Base-by-base conservation (phyloP, 2,797 vertebrate genomes). In the Scolopax bukidnonensis region DNA sequence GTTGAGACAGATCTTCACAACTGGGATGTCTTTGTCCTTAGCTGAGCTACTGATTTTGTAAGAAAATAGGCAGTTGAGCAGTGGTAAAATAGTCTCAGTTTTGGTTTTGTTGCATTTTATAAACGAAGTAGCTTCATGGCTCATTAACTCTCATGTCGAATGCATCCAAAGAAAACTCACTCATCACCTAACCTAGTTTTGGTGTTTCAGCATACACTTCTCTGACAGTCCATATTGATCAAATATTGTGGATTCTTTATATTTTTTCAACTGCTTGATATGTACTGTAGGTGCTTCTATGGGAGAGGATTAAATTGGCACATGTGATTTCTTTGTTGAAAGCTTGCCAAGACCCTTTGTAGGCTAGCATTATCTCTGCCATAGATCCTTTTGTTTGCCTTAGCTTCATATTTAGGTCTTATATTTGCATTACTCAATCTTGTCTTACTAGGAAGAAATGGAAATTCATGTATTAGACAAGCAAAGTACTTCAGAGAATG, bases 371-470 rank as follows among this genome's bases (percentile, higher is more conserved):
- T 80, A 28, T 12, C 14, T 65, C 80, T 91, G 51, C 56, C 5
- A 2, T 24, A 33, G 40, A 63, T 61, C 11, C 24, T 71, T 83
- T 48, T 84, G 32, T 85, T 91, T 91, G 48, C 20, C 43, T 95
- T 94, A 50, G 53, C 69, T 88, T 94, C 33, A 65, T 71, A 81
- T 94, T 78, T 59, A 65, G 30, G 61, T 75, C 54, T 88, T 88
- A 0, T 32, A 76, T 91, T 84, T 79, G 68, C 45, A 57, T 83
- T 84, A 79, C 6, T 81, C 73, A 64, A 4, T 65, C 41, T 78
- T 59, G 27, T 86, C 57, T 60, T 78, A 53, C 38, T 30, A 64
- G 69, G 40, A 88, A 83, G 56, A 67, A 57, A 53, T 15, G 12
- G 17, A 71, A 86, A 81, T 41, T 57, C 32, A 9, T 40, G 3